Conservation (phyloP, 2,113 vertebrate species). For the Cyprinodon tularosa region DNA sequence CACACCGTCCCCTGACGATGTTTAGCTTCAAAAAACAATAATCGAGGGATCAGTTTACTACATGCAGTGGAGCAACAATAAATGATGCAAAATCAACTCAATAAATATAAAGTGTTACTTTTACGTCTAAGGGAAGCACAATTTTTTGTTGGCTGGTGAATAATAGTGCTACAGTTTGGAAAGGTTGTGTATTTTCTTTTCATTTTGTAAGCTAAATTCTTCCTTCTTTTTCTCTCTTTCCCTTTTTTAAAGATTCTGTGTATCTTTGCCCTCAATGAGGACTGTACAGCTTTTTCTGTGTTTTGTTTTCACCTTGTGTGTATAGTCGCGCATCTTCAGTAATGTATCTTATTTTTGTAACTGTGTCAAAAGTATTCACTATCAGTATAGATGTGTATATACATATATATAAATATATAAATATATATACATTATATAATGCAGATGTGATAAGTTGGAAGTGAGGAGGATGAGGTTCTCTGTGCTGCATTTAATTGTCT, state of each 20-base stretch:
- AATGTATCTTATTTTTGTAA: slow-evolving; percentile 87
- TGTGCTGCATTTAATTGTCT: slow-evolving; percentile 75
- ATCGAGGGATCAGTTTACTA: slow-evolving; percentile 40
- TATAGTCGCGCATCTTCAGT: slow-evolving; percentile 84
- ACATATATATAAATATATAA: slow-evolving; percentile 84
- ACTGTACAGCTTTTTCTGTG: slow-evolving; percentile 84
- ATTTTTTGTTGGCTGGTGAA: slow-evolving; percentile 60
- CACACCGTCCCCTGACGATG: slow-evolving; percentile 60
- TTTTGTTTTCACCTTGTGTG: slow-evolving; percentile 83
- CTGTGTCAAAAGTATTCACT: slow-evolving; percentile 81
- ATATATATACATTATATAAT: slow-evolving; percentile 87
- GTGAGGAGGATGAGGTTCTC: slow-evolving; percentile 53
- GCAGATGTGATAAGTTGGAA: slow-evolving; percentile 68
- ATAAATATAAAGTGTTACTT: slow-evolving; percentile 60
- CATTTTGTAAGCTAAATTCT: slow-evolving; percentile 54
- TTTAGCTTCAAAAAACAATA: slow-evolving; percentile 43
- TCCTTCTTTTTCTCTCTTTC: slow-evolving; percentile 72
- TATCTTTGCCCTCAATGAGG: slow-evolving; percentile 97
- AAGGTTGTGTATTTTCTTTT: slow-evolving; percentile 68
- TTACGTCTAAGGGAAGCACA: slow-evolving; percentile 77
- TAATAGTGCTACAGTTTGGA: slow-evolving; percentile 68
- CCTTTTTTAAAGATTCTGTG: slow-evolving; percentile 84
- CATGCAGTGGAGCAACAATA: slow-evolving; percentile 31
- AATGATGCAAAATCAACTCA: slow-evolving; percentile 61
- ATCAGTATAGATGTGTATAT: slow-evolving; percentile 84